A percentile compares a stretch with the other conserved stretches of the same genome.
phyloP scores from a whole-genome alignment of 1,140 invertebrate species.

The Neuroterus valhalla region DNA sequence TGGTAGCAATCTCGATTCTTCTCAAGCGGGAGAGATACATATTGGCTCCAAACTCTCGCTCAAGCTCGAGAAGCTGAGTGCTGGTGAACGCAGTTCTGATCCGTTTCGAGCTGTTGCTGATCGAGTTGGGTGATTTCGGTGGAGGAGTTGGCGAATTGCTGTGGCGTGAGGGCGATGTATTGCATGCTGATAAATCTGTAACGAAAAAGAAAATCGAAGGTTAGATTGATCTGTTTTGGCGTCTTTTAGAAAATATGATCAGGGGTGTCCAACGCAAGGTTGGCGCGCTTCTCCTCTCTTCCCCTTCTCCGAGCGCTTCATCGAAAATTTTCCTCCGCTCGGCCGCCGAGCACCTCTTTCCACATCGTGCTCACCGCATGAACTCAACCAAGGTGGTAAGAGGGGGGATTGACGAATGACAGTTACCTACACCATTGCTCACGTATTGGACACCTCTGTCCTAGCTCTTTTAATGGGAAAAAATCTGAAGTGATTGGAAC shows the following conservation, averaged over 20 bases:
- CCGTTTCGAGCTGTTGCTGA: constrained; percentile 82
- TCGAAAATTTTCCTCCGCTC: too few species aligned
- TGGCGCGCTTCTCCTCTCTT: too few species aligned
- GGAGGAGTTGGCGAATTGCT: constrained; percentile 77
- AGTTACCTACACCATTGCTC: too few species aligned
- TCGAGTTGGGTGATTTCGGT: constrained; percentile 70
- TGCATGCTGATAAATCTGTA: constrained; percentile 72
- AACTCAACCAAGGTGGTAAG: too few species aligned
- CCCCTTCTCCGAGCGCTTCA: too few species aligned
- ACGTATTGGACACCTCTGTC: too few species aligned
- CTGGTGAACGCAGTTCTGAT: constrained; percentile 95
- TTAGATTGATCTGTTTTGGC: not conserved
- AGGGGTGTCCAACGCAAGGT: too few species aligned
- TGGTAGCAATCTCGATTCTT: constrained; percentile 93
- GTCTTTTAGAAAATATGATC: not conserved
- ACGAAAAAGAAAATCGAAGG: constrained; percentile 41
- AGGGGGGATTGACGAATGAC: too few species aligned
- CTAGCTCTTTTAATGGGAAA: too few species aligned
- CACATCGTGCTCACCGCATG: too few species aligned
- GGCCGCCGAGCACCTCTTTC: too few species aligned
- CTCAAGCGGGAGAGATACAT: constrained; percentile 92
- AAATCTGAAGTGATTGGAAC: too few species aligned
- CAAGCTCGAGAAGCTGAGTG: constrained; percentile 91
- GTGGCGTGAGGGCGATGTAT: constrained; percentile 72
- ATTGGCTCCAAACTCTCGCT: constrained; percentile 93